Percentiles rank a stretch among this genome's conserved stretches.
phyloP scores from a whole-genome alignment of 2,113 vertebrate genomes.

The Cricetomys ansorgei region DNA sequence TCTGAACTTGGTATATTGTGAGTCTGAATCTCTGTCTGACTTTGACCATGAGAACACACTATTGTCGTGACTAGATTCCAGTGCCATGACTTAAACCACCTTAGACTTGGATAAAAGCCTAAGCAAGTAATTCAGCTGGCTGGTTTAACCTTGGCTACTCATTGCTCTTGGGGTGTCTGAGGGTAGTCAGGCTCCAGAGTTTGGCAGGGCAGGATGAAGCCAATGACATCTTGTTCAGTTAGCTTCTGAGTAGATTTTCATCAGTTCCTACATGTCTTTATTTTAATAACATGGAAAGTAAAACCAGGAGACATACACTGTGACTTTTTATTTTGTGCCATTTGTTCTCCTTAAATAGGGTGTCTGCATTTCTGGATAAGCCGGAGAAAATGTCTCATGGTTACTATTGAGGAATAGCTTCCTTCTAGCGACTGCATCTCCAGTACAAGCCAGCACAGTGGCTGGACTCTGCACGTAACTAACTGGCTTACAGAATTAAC shows the following conservation, averaged over 20 bases:
- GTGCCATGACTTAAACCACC: neutral
- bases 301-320: neutral
- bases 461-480: neutral
- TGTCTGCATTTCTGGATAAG: neutral
- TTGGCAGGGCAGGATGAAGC: neutral
- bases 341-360: conserved; percentile 45
- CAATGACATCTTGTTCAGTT: neutral
- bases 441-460: neutral
- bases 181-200: neutral
- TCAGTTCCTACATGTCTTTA: neutral
- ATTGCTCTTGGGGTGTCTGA: neutral
- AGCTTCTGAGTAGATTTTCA: neutral
- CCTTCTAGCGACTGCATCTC: neutral
- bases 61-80: neutral
- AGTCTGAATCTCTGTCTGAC: neutral
- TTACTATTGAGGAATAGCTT: conserved; percentile 61
- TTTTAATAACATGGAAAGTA: conserved; percentile 34
- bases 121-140: neutral
- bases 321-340: conserved; percentile 1
- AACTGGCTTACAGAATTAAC: neutral
- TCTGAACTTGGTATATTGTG: neutral
- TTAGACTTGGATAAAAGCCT: conserved; percentile 12
- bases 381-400: conserved; percentile 60
- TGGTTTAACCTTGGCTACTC: neutral
- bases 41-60: neutral